Conservation (phyloP, 1,140 invertebrate species). For the Drosophila ohnishii region DNA sequence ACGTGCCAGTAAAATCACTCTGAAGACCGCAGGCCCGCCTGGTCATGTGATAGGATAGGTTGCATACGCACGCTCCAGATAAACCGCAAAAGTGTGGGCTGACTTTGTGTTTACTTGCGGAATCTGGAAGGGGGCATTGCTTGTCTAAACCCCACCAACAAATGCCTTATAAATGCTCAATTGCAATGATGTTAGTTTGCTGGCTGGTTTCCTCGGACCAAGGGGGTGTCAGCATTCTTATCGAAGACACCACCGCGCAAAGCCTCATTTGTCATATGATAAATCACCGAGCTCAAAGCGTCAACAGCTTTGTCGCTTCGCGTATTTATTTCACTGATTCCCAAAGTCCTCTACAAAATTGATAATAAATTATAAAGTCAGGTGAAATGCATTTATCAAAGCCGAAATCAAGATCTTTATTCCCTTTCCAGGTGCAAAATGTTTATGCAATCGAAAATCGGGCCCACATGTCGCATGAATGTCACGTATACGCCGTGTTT, state of each 20-base stretch:
- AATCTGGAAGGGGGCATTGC: not conserved
- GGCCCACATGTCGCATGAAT: slow-evolving; percentile 38
- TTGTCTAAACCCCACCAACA: slow-evolving; percentile 22
- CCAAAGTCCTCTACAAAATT: slow-evolving; percentile 41
- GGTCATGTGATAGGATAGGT: slow-evolving; percentile 69
- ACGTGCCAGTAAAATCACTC: slow-evolving; percentile 65
- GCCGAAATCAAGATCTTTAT: slow-evolving; percentile 23
- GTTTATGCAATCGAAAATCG: slow-evolving; percentile 26
- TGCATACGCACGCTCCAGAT: slow-evolving; percentile 57
- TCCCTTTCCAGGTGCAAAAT: slow-evolving; percentile 14
- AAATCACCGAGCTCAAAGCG: slow-evolving; percentile 51
- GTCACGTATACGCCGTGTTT: slow-evolving; percentile 58
- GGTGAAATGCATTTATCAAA: slow-evolving; percentile 60
- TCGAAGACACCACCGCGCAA: slow-evolving; percentile 37
- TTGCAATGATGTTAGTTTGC: slow-evolving; percentile 13
- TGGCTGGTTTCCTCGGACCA: not conserved
- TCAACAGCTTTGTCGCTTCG: slow-evolving; percentile 39
- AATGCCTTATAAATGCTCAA: slow-evolving; percentile 32
- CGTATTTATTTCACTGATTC: slow-evolving; percentile 40
- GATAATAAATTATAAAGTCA: slow-evolving; percentile 58
- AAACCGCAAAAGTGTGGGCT: slow-evolving; percentile 47
- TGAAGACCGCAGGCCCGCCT: slow-evolving; percentile 34
- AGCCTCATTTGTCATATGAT: slow-evolving; percentile 62
- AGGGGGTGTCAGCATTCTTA: slow-evolving; percentile 31
- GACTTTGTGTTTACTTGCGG: slow-evolving; percentile 1